Evolutionary conservation across 2,888 invertebrate genomes (phyloP).

Genomic region (Ophonus ardosiacus): DNA sequence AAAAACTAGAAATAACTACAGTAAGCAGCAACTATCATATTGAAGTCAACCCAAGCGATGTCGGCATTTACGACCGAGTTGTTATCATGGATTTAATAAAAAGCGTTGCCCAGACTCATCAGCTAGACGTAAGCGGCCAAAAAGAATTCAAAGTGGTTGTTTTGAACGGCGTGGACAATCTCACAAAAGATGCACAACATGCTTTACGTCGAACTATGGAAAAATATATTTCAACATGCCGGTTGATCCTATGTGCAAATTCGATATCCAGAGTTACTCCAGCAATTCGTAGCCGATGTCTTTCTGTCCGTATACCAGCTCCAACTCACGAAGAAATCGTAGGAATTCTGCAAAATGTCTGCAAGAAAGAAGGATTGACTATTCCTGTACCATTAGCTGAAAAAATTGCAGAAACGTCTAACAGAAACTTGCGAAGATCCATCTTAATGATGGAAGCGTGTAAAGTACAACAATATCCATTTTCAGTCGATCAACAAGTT

Average conservation of each 20-base stretch:
- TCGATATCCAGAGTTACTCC: constrained; percentile 97
- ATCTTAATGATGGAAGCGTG: constrained; percentile 96
- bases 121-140: constrained; percentile 91
- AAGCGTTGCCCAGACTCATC: constrained; percentile 96
- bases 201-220: constrained; percentile 99
- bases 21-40: constrained; percentile 94
- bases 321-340: constrained; percentile 90
- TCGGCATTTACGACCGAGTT: constrained; percentile 97
- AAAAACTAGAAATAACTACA: constrained; percentile 96
- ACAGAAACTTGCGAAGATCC: constrained; percentile 94
- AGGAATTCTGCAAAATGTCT: constrained; percentile 78
- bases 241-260: constrained; percentile 95
- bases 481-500: constrained; percentile 85
- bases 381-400: constrained; percentile 87
- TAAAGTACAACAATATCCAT: constrained; percentile 93
- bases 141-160: constrained; percentile 98
- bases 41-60: constrained; percentile 97
- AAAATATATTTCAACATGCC: constrained; percentile 96
- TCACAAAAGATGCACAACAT: constrained; percentile 98
- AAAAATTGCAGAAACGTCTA: constrained; percentile 87
- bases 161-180: constrained; percentile 94
- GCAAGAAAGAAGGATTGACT: constrained; percentile 88
- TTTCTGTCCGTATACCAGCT: constrained; percentile 94
- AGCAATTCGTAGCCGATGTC: constrained; percentile 96
- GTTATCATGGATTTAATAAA: constrained; percentile 99